A percentile compares a stretch with the other conserved stretches of the same genome.
These are phyloP conservation scores for Phyllotreta striolata DNA, from an alignment of 2,888 invertebrate species.

Conservation along the genomic window DNA sequence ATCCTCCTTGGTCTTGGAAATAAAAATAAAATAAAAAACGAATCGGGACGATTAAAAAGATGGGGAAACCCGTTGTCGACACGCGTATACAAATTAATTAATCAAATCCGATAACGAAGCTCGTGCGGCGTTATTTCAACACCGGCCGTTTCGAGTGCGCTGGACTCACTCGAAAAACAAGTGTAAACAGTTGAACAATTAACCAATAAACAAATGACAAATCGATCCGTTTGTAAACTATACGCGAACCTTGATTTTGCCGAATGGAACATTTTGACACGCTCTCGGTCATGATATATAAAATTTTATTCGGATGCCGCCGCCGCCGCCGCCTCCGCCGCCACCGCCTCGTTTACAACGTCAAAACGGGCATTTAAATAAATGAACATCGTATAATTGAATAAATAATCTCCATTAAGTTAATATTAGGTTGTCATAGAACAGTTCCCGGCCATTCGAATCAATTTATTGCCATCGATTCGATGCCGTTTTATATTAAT, in stretches of 20 bases:
- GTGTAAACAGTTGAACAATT: conserved; percentile 29
- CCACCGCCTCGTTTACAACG: conserved; percentile 20
- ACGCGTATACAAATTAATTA: too few species aligned
- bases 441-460: conserved; percentile 24
- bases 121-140: too few species aligned
- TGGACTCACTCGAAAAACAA: conserved; percentile 23
- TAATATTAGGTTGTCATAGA: conserved; percentile 40
- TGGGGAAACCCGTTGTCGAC: too few species aligned
- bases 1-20: too few species aligned
- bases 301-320: conserved; percentile 33
- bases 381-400: conserved; percentile 38
- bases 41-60: too few species aligned
- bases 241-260: conserved; percentile 27
- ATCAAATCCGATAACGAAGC: too few species aligned
- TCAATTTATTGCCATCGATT: conserved; percentile 33
- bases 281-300: conserved; percentile 29
- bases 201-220: conserved; percentile 30
- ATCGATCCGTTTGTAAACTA: conserved; percentile 28
- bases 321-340: conserved; percentile 27
- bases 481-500: conserved; percentile 20
- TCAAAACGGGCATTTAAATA: conserved; percentile 31
- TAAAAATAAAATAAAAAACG: too few species aligned
- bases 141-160: not conserved
- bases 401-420: conserved; percentile 40
- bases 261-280: conserved; percentile 33